These are phyloP conservation scores for Antheraea pernyi DNA, from an alignment of 1,140 invertebrate species.

Conservation along the genomic window DNA sequence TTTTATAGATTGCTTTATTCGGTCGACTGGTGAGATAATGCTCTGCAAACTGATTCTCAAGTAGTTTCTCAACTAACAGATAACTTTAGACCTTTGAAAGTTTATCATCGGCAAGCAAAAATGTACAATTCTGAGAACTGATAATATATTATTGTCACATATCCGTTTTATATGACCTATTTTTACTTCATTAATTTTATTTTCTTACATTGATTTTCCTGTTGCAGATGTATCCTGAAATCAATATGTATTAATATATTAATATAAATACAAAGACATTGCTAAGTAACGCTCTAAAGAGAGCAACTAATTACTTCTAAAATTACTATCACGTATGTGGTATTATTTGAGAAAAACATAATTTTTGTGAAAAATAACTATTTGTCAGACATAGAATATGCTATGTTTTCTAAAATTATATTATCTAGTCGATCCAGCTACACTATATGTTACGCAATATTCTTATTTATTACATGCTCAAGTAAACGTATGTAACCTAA, in stretches of 20 bases:
- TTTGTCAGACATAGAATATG: no score
- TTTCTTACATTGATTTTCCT: background rate
- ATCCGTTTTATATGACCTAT: background rate
- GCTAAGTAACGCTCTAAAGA: no score
- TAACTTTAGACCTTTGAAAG: constrained; percentile 30
- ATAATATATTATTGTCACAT: background rate
- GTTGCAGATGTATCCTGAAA: background rate
- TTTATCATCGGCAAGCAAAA: constrained; percentile 20
- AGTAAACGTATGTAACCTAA: no score
- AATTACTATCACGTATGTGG: no score
- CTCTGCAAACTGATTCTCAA: constrained; percentile 29
- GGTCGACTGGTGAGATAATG: constrained; percentile 23
- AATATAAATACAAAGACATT: no score
- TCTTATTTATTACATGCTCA: no score
- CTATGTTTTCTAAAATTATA: no score
- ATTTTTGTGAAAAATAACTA: no score
- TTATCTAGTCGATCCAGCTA: no score
- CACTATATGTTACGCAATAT: no score
- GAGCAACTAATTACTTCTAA: no score
- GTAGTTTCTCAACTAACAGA: constrained; percentile 21
- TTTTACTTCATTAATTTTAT: background rate
- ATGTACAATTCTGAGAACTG: background rate
- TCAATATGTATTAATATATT: background rate
- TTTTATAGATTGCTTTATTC: constrained; percentile 17
- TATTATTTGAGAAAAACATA: no score